Evolutionary conservation across 2,888 invertebrate species (phyloP), one percentile per base, ranked within the genome.

Genomic region (Eristalis tenax): DNA sequence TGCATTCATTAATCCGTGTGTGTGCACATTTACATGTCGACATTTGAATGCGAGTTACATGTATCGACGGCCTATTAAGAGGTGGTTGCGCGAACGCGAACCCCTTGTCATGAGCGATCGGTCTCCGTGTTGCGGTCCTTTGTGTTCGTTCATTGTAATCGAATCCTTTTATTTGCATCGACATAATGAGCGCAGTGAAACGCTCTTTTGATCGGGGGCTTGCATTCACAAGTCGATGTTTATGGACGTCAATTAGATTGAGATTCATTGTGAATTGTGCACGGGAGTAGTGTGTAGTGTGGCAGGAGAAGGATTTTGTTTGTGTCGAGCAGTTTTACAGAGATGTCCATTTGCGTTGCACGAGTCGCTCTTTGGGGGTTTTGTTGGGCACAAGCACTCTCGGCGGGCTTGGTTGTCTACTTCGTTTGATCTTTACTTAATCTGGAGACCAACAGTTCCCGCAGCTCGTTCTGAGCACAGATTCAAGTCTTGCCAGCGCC

Each of bases 81-180:
- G 71, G 22, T 28, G 22, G 38, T 65, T 65, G 65, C 40, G 40
- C 15, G 15, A 40, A 56, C 40, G 40, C 15, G 15, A 40, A 56
- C 74, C 64, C 64, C 74, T 75, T 23, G 15, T 22, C 35, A 15
- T 57, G 57, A 59, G 56, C 35, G 59, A 35, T 71, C 59, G 23
- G 32, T 35, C 40, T 10, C 61, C 26, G n/a, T 66, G 38, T 28
- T 26, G 59, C 32, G 61, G 35, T 18, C 50, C 8, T 50, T 50
- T 50, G 18, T 50, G 18, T 50, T 50, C 50, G 50, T 18, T 18
- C 50, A 50, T 77, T 77, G 77, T 77, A 77, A 77, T 77, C 18
- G 77, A 69, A 63, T 69, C 77, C 63, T 69, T 77, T 77, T 77
- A 77, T 77, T 77, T 77, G 69, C 28, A 63, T 69, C 18, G 28